These are phyloP conservation scores for Cygnus atratus DNA, from an alignment of 2,113 vertebrate genomes.

Conservation along the genomic window DNA sequence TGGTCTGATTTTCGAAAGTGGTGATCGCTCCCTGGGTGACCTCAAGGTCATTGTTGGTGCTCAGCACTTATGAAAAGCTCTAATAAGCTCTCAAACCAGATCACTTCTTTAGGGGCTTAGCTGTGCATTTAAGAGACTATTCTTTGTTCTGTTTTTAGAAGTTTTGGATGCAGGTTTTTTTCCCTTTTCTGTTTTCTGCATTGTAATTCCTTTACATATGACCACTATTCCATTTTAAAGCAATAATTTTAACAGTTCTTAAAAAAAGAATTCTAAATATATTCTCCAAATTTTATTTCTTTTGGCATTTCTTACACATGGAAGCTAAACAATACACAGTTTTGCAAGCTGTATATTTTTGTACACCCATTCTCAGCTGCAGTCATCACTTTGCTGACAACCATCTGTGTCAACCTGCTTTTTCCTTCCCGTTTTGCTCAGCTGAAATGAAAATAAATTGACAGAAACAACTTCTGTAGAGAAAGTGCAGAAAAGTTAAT, in stretches of 20 bases:
- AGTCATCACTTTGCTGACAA: constrained; percentile 61
- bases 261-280: constrained; percentile 64
- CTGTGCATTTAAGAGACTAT: background rate
- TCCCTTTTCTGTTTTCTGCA: background rate
- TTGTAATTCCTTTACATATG: background rate
- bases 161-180: background rate
- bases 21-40: background rate
- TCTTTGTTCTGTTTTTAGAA: background rate
- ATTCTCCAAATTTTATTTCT: constrained; percentile 36
- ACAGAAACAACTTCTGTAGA: constrained; percentile 48
- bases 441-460: constrained; percentile 54
- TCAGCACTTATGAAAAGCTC: background rate
- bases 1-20: background rate
- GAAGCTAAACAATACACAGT: constrained; percentile 47
- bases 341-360: constrained; percentile 56
- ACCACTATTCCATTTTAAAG: constrained; percentile 15
- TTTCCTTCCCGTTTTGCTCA: constrained; percentile 41
- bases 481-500: constrained; percentile 11
- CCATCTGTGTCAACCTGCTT: constrained; percentile 63
- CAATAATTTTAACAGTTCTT: constrained; percentile 21
- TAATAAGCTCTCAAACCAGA: background rate
- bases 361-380: constrained; percentile 43
- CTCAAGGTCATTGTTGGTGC: background rate
- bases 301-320: constrained; percentile 48
- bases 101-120: background rate